Evolutionary conservation across 53 echinoderm and acorn worm genomes (phyloP).

Genomic region (Astropecten irregularis): DNA sequence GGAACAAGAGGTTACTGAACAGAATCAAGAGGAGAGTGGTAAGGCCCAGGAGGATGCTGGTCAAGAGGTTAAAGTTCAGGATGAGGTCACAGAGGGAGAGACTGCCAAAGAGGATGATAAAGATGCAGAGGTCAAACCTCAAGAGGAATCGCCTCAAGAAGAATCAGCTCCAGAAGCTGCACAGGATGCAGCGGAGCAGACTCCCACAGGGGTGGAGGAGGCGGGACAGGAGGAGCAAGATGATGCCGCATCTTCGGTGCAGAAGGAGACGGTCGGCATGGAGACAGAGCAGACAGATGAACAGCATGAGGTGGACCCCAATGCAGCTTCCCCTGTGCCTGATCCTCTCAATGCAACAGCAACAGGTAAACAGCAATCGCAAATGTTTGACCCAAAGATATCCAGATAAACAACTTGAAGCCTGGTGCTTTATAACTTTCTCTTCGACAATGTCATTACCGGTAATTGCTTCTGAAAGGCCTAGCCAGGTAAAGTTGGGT

Average conservation of each 20-base stretch:
- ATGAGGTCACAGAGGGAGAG: neutral
- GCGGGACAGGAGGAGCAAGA: slow-evolving; percentile 5
- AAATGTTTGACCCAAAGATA: too few relatives aligned
- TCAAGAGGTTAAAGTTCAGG: slow-evolving; percentile 8
- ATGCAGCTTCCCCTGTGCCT: slow-evolving; percentile 83
- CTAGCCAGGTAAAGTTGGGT: too few relatives aligned
- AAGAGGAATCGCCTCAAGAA: neutral
- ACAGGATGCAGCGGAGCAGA: neutral
- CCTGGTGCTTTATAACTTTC: too few relatives aligned
- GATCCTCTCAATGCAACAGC: slow-evolving; percentile 83
- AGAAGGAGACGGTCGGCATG: slow-evolving; percentile 65
- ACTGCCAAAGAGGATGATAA: neutral
- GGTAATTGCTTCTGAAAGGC: too few relatives aligned
- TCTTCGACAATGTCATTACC: too few relatives aligned
- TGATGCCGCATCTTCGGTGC: neutral
- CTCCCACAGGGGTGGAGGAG: slow-evolving; percentile 34
- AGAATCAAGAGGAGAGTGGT: slow-evolving; percentile 1
- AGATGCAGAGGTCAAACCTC: neutral
- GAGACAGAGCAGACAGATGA: slow-evolving; percentile 88
- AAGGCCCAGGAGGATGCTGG: neutral
- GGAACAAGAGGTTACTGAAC: neutral
- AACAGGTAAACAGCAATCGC: slow-evolving; percentile 70
- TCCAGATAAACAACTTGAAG: too few relatives aligned
- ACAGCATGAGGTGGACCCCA: slow-evolving; percentile 81
- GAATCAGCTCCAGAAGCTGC: neutral